Base-by-base conservation (phyloP, 1,140 invertebrate genomes). In the Heliconius congener region DNA sequence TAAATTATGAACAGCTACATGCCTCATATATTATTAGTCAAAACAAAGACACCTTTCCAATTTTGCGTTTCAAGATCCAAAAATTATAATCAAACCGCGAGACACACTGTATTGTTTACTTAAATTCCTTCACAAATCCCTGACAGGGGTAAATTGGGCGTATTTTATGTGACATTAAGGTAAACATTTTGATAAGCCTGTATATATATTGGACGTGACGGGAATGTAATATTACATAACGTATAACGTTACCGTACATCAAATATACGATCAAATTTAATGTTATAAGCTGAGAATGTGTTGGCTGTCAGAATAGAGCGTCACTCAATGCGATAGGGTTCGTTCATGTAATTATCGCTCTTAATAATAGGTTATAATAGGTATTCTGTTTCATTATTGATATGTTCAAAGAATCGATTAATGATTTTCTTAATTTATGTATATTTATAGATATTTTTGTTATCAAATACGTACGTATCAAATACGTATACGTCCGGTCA, bases 171-270 rank as follows among this genome's bases (percentile, higher is more conserved):
- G 86, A 89, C 87, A 85, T 87, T 89, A 88, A 85, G 85, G 83
- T 86, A 85, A 78, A 86, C 87, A 84, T 89, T 93, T 89, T 90
- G 89, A 88, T 89, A 89, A 91, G 84, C 82, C 78, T 73, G 76
- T 80, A 85, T 87, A 83, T 75, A 83, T 75, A 81, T 80, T 83
- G 78, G 83, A 89, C 86, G 88, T 89, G 88, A 90, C 88, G 84
- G 84, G 89, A 92, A 91, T 92, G 87, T 92, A 89, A 92, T 90
- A 91, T 87, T 90, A 86, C 88, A 85, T 90, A 84, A 90, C 86
- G 82, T 86, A 80, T 76, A 76, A 78, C 52, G 85, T 90, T 87
- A 90, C 82, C 34, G 34, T 77, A 77, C 80, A 80, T 77, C 80
- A 82, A 46, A 46, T 46, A 46, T 83, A 81, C 81, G 78, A 80